phyloP scores from a whole-genome alignment of 2,797 vertebrate genomes.

The Sebastes variabilis region DNA sequence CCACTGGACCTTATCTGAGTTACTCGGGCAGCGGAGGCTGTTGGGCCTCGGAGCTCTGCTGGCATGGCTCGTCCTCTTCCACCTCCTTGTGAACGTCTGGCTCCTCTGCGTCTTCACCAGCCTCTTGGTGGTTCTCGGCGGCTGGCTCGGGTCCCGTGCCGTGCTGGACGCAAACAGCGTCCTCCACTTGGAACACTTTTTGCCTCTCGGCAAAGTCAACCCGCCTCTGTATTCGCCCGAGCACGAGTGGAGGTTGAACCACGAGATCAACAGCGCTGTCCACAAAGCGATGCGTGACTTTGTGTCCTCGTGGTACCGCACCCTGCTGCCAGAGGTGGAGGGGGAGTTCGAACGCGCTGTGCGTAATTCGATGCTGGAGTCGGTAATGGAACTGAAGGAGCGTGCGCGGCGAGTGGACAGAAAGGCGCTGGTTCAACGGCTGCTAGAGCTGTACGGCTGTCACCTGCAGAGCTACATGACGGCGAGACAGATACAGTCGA shows the following conservation, averaged over 20 bases:
- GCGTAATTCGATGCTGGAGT: conserved; percentile 84
- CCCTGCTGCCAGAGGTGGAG: conserved; percentile 81
- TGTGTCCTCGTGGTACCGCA: conserved; percentile 91
- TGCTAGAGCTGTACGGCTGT: conserved; percentile 86
- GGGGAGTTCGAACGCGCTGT: conserved; percentile 87
- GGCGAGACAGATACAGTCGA: conserved; percentile 74
- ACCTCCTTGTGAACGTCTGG: conserved; percentile 88
- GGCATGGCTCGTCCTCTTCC: conserved; percentile 88
- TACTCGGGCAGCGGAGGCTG: conserved; percentile 79
- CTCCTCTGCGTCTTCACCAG: conserved; percentile 87
- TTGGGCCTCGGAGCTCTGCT: conserved; percentile 76
- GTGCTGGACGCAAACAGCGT: conserved; percentile 74
- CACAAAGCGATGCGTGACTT: conserved; percentile 92
- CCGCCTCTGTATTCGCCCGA: conserved; percentile 58
- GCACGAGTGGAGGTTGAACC: conserved; percentile 82
- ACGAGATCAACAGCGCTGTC: conserved; percentile 86
- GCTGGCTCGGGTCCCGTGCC: conserved; percentile 86
- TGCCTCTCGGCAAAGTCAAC: conserved; percentile 71
- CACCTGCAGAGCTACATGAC: conserved; percentile 91
- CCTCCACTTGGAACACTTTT: conserved; percentile 89
- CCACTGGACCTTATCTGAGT: conserved; percentile 56
- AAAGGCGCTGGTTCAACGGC: conserved; percentile 76
- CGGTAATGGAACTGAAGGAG: conserved; percentile 84
- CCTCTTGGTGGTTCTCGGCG: conserved; percentile 83
- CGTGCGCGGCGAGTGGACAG: conserved; percentile 81